phyloP scores from a whole-genome alignment of 1,140 invertebrate species.

The Drosophila lini region DNA sequence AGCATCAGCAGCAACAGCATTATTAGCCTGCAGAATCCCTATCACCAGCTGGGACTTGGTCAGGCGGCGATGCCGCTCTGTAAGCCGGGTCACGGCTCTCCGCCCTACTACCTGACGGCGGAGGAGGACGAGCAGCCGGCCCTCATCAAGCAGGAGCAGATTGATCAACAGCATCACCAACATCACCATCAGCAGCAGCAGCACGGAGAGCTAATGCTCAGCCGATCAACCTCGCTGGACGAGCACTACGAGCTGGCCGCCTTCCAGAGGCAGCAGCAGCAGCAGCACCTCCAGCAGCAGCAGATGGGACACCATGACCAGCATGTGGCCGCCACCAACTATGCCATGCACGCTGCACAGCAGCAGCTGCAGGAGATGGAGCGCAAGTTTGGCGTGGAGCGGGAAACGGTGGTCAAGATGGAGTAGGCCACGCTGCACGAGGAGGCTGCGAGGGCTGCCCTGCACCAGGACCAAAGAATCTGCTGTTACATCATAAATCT shows the following conservation, averaged over 20 bases:
- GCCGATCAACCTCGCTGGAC: conserved; percentile 62
- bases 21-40: conserved; percentile 72
- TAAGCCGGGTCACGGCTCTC: conserved; percentile 47
- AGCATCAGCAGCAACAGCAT: conserved; percentile 62
- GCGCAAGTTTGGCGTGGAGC: conserved; percentile 69
- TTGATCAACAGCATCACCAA: conserved; percentile 53
- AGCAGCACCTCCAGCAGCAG: conserved; percentile 58
- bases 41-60: conserved; percentile 62
- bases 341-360: conserved; percentile 47
- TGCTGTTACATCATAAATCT: conserved; percentile 71
- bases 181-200: conserved; percentile 55
- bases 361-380: conserved; percentile 63
- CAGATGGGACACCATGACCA: conserved; percentile 59
- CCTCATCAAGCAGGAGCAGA: conserved; percentile 62
- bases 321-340: conserved; percentile 55
- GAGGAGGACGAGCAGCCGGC: conserved; percentile 49
- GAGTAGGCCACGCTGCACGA: conserved; percentile 40
- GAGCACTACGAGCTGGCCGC: conserved; percentile 69
- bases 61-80: conserved; percentile 59
- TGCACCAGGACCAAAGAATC: conserved; percentile 65
- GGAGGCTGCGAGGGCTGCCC: not conserved
- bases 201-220: conserved; percentile 65
- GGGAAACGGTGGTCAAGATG: conserved; percentile 80
- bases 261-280: conserved; percentile 65
- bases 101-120: conserved; percentile 58